A percentile compares a stretch with the other conserved stretches of the same genome.
Evolutionary conservation across 2,888 invertebrate genomes (phyloP).

Genomic region (Cephus pulcher): DNA sequence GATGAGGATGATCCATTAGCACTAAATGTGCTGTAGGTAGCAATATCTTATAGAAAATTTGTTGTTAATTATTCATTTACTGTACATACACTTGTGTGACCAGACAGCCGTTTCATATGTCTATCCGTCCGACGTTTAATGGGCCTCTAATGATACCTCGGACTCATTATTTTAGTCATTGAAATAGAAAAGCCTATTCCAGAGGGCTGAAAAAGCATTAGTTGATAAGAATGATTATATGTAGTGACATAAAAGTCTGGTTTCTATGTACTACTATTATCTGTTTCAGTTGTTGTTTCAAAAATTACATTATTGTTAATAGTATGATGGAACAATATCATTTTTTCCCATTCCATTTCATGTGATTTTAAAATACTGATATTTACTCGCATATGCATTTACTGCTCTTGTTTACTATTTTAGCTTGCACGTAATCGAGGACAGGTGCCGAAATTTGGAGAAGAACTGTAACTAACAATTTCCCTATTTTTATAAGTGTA

Average conservation of each 20-base stretch:
- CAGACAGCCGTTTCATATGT: background rate
- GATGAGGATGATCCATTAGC: slow-evolving; percentile 41
- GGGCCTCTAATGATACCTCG: background rate
- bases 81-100: background rate
- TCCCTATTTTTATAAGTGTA: background rate
- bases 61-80: background rate
- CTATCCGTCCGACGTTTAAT: background rate
- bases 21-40: background rate
- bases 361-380: background rate
- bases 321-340: background rate
- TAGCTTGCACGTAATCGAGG: background rate
- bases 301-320: background rate
- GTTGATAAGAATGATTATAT: background rate
- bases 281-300: background rate
- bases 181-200: background rate
- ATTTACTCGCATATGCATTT: background rate
- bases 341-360: background rate
- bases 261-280: background rate
- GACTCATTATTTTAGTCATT: background rate
- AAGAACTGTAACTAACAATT: background rate
- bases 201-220: background rate
- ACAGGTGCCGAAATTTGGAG: too few relatives aligned
- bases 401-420: background rate
- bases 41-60: background rate
- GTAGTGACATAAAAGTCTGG: background rate